A percentile compares a stretch with the other conserved stretches of the same genome.
These are phyloP conservation scores for Phylloscopus trochilus DNA, from an alignment of 2,113 vertebrate species.

Conservation along the genomic window DNA sequence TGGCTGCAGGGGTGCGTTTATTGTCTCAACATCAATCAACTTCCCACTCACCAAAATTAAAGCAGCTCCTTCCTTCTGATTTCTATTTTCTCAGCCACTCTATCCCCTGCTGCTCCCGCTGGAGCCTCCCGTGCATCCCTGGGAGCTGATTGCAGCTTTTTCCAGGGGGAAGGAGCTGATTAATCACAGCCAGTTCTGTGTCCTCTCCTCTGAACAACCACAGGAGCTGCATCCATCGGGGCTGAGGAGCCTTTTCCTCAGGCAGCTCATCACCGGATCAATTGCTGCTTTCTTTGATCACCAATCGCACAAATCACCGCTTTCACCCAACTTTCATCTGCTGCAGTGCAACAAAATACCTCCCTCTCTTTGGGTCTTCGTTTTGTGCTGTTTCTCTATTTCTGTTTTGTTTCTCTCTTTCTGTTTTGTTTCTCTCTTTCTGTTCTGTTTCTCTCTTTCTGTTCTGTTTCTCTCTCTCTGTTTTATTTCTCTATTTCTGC, in stretches of 20 bases:
- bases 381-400: neutral
- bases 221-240: accelerated
- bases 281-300: neutral
- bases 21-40: neutral
- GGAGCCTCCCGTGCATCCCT: neutral
- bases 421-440: no score
- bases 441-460: no score
- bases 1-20: neutral
- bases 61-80: neutral
- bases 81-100: neutral
- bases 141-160: neutral
- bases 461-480: neutral
- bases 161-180: neutral
- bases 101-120: neutral
- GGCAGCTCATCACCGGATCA: neutral
- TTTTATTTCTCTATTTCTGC: neutral
- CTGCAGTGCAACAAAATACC: neutral
- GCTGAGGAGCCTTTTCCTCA: neutral
- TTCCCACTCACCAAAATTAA: neutral
- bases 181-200: neutral
- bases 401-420: no score
- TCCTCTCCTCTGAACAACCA: neutral
- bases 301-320: neutral
- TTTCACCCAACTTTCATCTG: neutral
- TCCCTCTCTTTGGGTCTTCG: neutral